Evolutionary conservation across 1,140 invertebrate genomes (phyloP).

Genomic region (Chironomus striatipennis): DNA sequence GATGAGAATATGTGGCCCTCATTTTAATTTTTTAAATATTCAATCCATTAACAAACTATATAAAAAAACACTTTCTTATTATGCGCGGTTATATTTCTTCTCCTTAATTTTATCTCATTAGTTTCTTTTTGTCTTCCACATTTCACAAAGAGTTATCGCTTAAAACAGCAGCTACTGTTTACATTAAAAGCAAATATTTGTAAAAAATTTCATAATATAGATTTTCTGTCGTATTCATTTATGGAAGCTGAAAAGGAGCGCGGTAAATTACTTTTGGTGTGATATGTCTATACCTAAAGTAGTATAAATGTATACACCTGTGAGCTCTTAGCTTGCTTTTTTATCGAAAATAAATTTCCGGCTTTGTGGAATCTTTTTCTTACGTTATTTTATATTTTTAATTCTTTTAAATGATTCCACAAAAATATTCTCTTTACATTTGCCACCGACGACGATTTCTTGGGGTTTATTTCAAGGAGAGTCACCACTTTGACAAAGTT

Average conservation of each 20-base stretch:
- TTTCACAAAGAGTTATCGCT: conserved; percentile 10
- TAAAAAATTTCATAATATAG: conserved; percentile 22
- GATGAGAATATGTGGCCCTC: not conserved
- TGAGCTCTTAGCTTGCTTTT: not conserved
- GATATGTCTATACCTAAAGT: not conserved
- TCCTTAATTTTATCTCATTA: conserved; percentile 18
- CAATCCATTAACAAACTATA: conserved; percentile 17
- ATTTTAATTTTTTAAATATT: conserved; percentile 10
- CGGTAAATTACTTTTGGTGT: conserved; percentile 12
- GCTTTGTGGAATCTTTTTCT: conserved; percentile 1
- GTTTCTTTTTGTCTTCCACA: not conserved
- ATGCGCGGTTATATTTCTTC: conserved; percentile 11
- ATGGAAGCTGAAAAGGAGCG: not conserved
- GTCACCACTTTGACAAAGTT: too few species aligned
- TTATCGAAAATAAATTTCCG: conserved; percentile 14
- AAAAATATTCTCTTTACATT: not conserved
- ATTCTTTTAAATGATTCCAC: not conserved
- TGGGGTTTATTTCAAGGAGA: not conserved
- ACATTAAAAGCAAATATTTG: conserved; percentile 23
- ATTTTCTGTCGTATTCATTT: conserved; percentile 12
- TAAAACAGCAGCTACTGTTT: conserved; percentile 18
- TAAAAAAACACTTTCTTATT: conserved; percentile 23
- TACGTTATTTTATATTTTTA: not conserved
- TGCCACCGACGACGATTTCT: not conserved
- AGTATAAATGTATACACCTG: not conserved